Evolutionary conservation across 2,113 vertebrate species (phyloP).

Genomic region (Charadrius vociferus): DNA sequence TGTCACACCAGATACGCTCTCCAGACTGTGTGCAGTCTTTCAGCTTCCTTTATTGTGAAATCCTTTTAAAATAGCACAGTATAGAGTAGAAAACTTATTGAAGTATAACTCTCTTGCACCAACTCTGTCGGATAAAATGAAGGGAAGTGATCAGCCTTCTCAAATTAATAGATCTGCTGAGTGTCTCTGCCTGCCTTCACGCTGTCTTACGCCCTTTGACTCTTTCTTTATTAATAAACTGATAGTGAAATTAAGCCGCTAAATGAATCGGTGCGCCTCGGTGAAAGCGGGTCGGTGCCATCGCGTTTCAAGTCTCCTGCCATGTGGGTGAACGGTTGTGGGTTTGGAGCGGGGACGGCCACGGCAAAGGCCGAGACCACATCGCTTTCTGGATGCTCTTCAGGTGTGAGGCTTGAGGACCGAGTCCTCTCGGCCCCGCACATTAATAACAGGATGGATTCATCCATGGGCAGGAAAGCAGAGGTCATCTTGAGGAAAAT

Average conservation of each 20-base stretch:
- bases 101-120: constrained; percentile 32
- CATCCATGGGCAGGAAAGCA: constrained; percentile 41
- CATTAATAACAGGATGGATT: constrained; percentile 58
- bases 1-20: constrained; percentile 46
- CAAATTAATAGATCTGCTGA: not conserved
- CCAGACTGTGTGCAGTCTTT: constrained; percentile 43
- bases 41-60: constrained; percentile 45
- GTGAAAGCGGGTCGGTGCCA: not conserved
- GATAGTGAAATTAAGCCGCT: not conserved
- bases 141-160: not conserved
- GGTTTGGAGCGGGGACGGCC: not conserved
- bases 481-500: constrained; percentile 72
- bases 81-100: constrained; percentile 24
- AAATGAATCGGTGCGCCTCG: not conserved
- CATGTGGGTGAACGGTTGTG: not conserved
- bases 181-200: not conserved
- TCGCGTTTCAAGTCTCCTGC: not conserved
- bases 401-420: constrained; percentile 46
- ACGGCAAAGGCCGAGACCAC: not conserved
- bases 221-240: not conserved
- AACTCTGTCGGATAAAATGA: constrained; percentile 22
- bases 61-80: constrained; percentile 46
- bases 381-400: not conserved
- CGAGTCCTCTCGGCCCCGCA: not conserved
- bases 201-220: not conserved